A percentile compares a stretch with the other conserved stretches of the same genome.
These are phyloP conservation scores for Diarsia rubi DNA, from an alignment of 2,888 invertebrate species.

Conservation along the genomic window DNA sequence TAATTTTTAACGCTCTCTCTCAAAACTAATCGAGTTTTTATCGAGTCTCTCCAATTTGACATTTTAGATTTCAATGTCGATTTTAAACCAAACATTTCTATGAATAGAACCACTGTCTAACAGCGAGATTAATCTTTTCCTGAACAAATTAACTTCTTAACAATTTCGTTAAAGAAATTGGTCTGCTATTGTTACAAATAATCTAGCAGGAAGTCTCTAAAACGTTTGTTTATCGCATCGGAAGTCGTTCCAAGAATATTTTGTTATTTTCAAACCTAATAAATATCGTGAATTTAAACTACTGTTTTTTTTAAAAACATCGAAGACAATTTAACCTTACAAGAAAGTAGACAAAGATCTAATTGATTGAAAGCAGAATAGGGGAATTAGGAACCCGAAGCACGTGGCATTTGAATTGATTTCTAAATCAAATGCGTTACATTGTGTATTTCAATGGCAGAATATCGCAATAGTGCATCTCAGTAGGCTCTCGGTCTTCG, in stretches of 20 bases:
- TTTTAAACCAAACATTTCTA: conserved; percentile 9
- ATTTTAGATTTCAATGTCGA: conserved; percentile 21
- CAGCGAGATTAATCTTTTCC: conserved; percentile 35
- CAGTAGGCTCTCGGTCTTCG: conserved; percentile 71
- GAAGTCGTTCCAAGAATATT: conserved; percentile 50
- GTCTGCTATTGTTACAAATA: conserved; percentile 44
- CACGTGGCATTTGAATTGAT: conserved; percentile 61
- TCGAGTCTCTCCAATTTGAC: conserved; percentile 15
- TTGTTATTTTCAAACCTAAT: conserved; percentile 31
- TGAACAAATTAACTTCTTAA: conserved; percentile 5
- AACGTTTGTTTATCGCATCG: conserved; percentile 42
- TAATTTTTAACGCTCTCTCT: conserved; percentile 45
- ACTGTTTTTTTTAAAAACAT: conserved; percentile 13
- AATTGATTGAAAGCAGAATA: conserved; percentile 54
- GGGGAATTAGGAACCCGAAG: conserved; percentile 27
- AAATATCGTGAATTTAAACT: conserved; percentile 12
- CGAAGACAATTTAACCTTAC: conserved; percentile 14
- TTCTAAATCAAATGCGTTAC: conserved; percentile 56
- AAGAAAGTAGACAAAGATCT: conserved; percentile 36
- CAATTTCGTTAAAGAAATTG: conserved; percentile 25
- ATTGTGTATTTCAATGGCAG: conserved; percentile 63
- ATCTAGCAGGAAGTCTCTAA: conserved; percentile 48
- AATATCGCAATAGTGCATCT: conserved; percentile 69
- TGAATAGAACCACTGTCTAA: conserved; percentile 20
- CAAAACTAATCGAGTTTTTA: conserved; percentile 39